Evolutionary conservation across 2,113 vertebrate genomes (phyloP).

Genomic region (Tetraodon nigroviridis): DNA sequence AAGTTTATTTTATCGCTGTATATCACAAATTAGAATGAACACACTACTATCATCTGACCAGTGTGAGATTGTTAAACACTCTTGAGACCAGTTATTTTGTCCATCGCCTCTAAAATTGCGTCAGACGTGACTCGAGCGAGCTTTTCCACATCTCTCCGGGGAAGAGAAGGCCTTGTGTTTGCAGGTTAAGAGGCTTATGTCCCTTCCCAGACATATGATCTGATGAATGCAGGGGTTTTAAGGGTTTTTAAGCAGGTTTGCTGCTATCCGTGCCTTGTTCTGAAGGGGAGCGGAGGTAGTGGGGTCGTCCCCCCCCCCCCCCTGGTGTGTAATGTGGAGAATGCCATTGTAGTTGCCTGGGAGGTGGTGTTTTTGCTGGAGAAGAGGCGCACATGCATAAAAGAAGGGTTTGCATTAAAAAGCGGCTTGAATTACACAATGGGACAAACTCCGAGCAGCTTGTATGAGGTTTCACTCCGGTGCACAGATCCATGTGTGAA

Average conservation of each 20-base stretch:
- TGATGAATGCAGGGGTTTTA: slow-evolving; percentile 34
- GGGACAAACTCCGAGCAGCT: slow-evolving; percentile 9
- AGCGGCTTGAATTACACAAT: slow-evolving; percentile 19
- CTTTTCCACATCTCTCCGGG: slow-evolving; percentile 24
- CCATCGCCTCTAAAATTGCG: slow-evolving; percentile 1
- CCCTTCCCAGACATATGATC: slow-evolving; percentile 43
- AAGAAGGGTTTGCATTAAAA: slow-evolving; percentile 54
- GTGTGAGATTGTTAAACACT: not conserved
- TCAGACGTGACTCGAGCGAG: slow-evolving; percentile 21
- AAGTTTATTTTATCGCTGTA: too few species aligned
- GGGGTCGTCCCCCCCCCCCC: too few species aligned
- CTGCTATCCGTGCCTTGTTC: slow-evolving; percentile 17
- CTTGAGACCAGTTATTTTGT: slow-evolving; percentile 15
- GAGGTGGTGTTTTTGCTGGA: slow-evolving; percentile 47
- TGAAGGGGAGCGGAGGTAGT: slow-evolving; percentile 33
- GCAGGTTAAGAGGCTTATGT: slow-evolving; percentile 51
- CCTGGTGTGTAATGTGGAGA: slow-evolving; percentile 47
- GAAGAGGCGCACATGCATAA: slow-evolving; percentile 49
- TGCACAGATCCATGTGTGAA: slow-evolving; percentile 31
- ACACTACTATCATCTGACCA: slow-evolving; percentile 18
- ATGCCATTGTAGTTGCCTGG: slow-evolving; percentile 58
- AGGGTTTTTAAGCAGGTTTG: slow-evolving; percentile 34
- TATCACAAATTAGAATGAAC: not conserved
- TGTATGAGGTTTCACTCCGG: slow-evolving; percentile 32
- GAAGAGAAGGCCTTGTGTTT: slow-evolving; percentile 34